phyloP scores from a whole-genome alignment of 2,113 vertebrate species.

The Pelmatolapia mariae region DNA sequence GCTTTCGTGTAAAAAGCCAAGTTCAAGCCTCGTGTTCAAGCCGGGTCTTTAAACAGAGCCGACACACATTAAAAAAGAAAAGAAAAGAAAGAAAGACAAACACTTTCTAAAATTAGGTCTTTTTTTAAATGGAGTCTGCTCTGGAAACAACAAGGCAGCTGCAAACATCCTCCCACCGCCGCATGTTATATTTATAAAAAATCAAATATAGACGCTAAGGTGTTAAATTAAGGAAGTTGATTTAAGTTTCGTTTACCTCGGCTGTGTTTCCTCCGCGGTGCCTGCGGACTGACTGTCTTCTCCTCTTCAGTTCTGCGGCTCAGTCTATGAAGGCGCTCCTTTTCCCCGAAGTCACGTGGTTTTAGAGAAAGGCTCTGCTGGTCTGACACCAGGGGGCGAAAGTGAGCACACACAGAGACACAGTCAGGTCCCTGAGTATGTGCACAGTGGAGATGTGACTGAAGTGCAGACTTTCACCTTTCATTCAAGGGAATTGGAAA shows the following conservation, averaged over 20 bases:
- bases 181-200: background rate
- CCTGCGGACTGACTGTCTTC: background rate
- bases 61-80: background rate
- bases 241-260: slow-evolving; percentile 53
- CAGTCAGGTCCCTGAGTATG: background rate
- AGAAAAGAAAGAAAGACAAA: background rate
- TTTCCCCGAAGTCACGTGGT: slow-evolving; percentile 83
- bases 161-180: rapidly evolving
- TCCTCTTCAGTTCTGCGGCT: no score
- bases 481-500: background rate
- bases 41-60: background rate
- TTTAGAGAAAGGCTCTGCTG: background rate
- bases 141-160: background rate
- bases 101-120: rapidly evolving
- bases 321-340: background rate
- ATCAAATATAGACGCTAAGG: background rate
- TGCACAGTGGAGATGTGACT: background rate
- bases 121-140: background rate
- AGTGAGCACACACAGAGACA: background rate
- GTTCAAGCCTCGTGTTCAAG: background rate
- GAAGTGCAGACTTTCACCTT: background rate
- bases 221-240: background rate
- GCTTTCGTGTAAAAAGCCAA: background rate
- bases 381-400: slow-evolving; percentile 6
- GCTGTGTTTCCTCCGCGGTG: background rate